These are phyloP conservation scores for Ploceus nigricollis DNA, from an alignment of 2,113 vertebrate genomes.

Conservation along the genomic window DNA sequence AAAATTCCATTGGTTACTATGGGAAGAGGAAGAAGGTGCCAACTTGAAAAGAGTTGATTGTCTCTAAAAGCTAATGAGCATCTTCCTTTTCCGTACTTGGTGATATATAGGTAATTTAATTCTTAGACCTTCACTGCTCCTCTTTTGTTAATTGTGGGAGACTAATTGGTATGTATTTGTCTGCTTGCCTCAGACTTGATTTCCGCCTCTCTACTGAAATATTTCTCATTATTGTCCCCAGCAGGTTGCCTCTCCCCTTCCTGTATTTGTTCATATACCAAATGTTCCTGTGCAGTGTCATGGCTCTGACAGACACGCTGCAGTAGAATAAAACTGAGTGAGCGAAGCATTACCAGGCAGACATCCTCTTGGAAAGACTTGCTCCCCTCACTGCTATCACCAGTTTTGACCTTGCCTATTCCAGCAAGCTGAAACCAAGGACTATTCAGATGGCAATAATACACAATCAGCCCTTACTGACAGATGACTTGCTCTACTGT, in stretches of 20 bases:
- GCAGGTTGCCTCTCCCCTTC: conserved; percentile 45
- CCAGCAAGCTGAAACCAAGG: not conserved
- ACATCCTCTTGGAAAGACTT: not conserved
- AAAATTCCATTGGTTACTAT: conserved; percentile 12
- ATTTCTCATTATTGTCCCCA: conserved; percentile 46
- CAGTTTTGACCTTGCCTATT: not conserved
- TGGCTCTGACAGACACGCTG: not conserved
- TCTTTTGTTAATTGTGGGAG: conserved; percentile 16
- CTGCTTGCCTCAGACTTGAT: conserved; percentile 23
- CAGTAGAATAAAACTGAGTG: not conserved
- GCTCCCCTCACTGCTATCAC: not conserved
- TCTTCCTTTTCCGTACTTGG: not conserved
- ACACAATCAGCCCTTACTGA: not conserved
- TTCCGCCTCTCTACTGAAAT: conserved; percentile 28
- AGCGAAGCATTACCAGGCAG: not conserved
- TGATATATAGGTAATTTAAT: conserved; percentile 26
- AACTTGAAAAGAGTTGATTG: not conserved
- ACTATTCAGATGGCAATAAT: not conserved
- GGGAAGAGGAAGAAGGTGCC: conserved; percentile 3
- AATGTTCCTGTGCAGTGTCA: conserved; percentile 9
- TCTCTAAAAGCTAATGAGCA: not conserved
- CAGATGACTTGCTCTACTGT: not conserved
- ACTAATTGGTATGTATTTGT: conserved; percentile 37
- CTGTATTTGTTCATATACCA: conserved; percentile 26
- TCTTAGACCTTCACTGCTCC: not conserved